These are phyloP conservation scores for Felis catus DNA, from an alignment of 2,113 vertebrate genomes.

Conservation along the genomic window F.catus_Fca126_mat1.0 CM031419.1:92248501-92249000, in stretches of 20 bases:
- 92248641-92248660: neutral
- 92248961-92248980: constrained; percentile 47
- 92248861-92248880: constrained; percentile 92
- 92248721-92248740: neutral
- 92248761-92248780: too few species aligned
- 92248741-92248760: neutral
- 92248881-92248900: constrained; percentile 96
- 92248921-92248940: constrained; percentile 94
- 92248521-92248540: neutral
- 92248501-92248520: neutral
- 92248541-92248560: neutral
- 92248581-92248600: neutral
- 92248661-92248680: constrained; percentile 6
- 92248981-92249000: neutral
- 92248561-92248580: neutral
- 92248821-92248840: constrained; percentile 96
- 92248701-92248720: neutral
- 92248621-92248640: neutral
- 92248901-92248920: constrained; percentile 97
- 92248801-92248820: neutral
- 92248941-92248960: constrained; percentile 52
- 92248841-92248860: constrained; percentile 94
- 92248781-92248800: neutral
- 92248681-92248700: neutral
- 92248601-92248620: neutral